These are phyloP conservation scores for Tamias sibiricus DNA, from an alignment of 2,113 vertebrate species.

Conservation along the genomic window DNA sequence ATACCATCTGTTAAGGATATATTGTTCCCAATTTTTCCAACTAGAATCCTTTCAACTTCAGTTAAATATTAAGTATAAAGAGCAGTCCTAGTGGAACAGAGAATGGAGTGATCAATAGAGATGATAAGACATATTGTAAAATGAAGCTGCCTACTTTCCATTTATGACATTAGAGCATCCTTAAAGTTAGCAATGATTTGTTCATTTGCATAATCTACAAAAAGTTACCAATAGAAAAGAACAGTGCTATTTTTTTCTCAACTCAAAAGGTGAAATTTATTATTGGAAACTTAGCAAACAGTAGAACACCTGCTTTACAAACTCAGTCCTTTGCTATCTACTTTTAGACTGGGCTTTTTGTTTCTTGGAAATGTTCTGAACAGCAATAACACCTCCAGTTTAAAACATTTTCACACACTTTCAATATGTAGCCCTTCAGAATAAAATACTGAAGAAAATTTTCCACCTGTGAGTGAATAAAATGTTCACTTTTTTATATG, in stretches of 20 bases:
- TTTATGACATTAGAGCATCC: background rate
- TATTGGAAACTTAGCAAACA: slow-evolving; percentile 53
- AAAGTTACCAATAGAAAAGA: background rate
- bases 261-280: slow-evolving; percentile 58
- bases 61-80: background rate
- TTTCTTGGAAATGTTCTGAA: slow-evolving; percentile 38
- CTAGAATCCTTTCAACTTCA: slow-evolving; percentile 44
- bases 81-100: background rate
- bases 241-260: slow-evolving; percentile 34
- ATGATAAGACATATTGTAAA: background rate
- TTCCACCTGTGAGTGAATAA: background rate
- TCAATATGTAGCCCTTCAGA: background rate
- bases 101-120: background rate
- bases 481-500: background rate
- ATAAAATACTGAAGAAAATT: slow-evolving; percentile 11
- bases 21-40: slow-evolving; percentile 25
- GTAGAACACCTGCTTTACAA: slow-evolving; percentile 49
- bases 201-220: slow-evolving; percentile 28
- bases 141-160: background rate
- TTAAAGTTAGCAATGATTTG: background rate
- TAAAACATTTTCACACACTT: background rate
- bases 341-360: background rate
- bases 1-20: slow-evolving; percentile 21
- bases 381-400: slow-evolving; percentile 9
- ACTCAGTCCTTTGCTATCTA: background rate